Base-by-base conservation (phyloP, 2,888 invertebrate species). In the Antitype chi region DNA sequence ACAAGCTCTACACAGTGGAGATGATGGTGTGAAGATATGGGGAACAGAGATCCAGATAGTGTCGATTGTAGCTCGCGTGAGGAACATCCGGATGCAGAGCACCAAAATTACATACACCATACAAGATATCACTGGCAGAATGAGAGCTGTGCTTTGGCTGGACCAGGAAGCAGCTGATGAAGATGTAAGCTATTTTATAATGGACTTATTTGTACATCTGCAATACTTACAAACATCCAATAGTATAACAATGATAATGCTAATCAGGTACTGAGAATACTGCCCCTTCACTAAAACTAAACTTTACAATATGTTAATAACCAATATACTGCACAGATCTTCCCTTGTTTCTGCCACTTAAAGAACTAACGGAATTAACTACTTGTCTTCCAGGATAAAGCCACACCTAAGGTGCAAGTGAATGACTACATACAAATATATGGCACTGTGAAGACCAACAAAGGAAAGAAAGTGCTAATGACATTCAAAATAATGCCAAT, bases 1-100 rank as follows among this genome's bases (percentile, higher is more conserved):
- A 81, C 97, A 97, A 91, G 97, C 97, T 17, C 88, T 97, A 38
- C 95, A 96, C 77, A 91, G 94, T 88, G 95, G 96, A 28, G 96
- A 96, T 88, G 97, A 97, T 83, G 97, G 97, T 71, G 88, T 97
- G 0, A 96, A 95, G 89, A 96, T 97, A 88, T 97, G 97, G 96
- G 97, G 97, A 47, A 96, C 96, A 25, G 97, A 97, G 80, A 94
- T 97, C 70, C 96, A 96, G 89, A 96, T 97, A 76, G 95, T 96
- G 0, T 94, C 92, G 9, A 88, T 97, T 81, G 94, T 97, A 15
- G 97, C 96, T 43, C 90, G 96, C 70, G 89, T 97, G 2, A 91
- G 93, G 63, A 96, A 96, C 79, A 96, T 97, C 59, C 91, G 94
- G 63, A 92, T 96, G 88, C 97, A 97, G 81, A 97, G 97, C 85